Conservation (phyloP, 2,888 invertebrate species). For the Trissonchulus latispiculum region DNA sequence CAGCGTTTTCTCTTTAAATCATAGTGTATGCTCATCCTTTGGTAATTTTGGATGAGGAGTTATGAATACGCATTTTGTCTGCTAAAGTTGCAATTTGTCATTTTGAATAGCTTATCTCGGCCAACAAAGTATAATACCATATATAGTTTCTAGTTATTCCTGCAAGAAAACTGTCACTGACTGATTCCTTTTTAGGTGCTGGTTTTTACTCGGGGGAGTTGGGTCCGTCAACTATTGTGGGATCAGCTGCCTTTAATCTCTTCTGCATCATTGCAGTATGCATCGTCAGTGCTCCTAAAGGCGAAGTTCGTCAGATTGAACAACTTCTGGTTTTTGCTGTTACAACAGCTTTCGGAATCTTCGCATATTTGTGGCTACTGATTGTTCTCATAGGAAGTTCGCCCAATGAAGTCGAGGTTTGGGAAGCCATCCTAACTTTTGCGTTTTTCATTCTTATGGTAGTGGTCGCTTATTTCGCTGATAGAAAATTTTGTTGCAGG, state of each 20-base stretch:
- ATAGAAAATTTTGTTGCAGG: constrained; percentile 20
- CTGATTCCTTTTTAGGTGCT: constrained; percentile 31
- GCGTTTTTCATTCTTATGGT: constrained; percentile 49
- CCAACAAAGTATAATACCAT: no score
- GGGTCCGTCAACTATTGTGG: constrained; percentile 54
- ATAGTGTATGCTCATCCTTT: no score
- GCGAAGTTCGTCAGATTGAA: constrained; percentile 46
- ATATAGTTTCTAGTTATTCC: no score
- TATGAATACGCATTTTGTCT: no score
- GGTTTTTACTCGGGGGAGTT: constrained; percentile 48
- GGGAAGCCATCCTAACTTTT: constrained; percentile 55
- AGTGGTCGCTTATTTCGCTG: background rate
- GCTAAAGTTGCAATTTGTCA: no score
- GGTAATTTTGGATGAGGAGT: no score
- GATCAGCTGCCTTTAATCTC: constrained; percentile 55
- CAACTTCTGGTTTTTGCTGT: constrained; percentile 45
- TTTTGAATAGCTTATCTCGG: no score
- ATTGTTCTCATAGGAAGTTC: constrained; percentile 48
- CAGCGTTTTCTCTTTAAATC: no score
- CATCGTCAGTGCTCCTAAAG: constrained; percentile 48
- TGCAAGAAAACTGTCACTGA: no score
- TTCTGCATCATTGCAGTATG: constrained; percentile 53
- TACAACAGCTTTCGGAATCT: constrained; percentile 47
- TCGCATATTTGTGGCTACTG: constrained; percentile 56
- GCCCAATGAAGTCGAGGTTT: constrained; percentile 48